Evolutionary conservation across 2,888 invertebrate genomes (phyloP).

Genomic region (Hesperia comma): DNA sequence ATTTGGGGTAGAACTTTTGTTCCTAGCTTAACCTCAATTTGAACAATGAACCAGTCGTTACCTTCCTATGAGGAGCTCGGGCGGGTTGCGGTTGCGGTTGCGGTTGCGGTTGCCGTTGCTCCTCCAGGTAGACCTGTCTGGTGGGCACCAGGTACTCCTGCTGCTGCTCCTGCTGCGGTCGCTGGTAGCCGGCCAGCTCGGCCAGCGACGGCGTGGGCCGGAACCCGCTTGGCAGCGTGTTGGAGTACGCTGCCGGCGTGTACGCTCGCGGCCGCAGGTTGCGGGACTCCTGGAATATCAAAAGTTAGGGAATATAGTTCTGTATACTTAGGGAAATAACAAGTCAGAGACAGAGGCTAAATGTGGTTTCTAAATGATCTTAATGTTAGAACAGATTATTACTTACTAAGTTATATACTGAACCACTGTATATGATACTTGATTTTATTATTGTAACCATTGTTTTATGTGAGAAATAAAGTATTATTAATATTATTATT

Average conservation of each 20-base stretch:
- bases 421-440: too few relatives aligned
- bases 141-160: conserved; percentile 58
- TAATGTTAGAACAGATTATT: too few relatives aligned
- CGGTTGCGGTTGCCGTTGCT: conserved; percentile 91
- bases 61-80: conserved; percentile 67
- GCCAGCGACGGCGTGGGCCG: conserved; percentile 75
- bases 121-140: conserved; percentile 79
- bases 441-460: too few relatives aligned
- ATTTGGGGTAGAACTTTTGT: too few relatives aligned
- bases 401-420: too few relatives aligned
- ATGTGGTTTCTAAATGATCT: too few relatives aligned
- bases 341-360: too few relatives aligned
- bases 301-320: background rate
- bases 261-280: conserved; percentile 78
- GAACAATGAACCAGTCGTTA: conserved; percentile 39
- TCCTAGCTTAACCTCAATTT: too few relatives aligned
- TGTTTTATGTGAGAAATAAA: too few relatives aligned
- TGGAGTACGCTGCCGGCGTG: conserved; percentile 64
- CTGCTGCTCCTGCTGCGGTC: conserved; percentile 55
- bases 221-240: conserved; percentile 74
- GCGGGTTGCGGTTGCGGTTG: conserved; percentile 87
- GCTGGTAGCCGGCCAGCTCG: conserved; percentile 77
- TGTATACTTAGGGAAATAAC: too few relatives aligned
- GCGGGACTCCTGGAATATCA: conserved; percentile 67
- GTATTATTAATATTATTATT: too few relatives aligned